Base-by-base conservation (phyloP, 2,888 invertebrate species). In the Flabesymbios commensalis region DNA sequence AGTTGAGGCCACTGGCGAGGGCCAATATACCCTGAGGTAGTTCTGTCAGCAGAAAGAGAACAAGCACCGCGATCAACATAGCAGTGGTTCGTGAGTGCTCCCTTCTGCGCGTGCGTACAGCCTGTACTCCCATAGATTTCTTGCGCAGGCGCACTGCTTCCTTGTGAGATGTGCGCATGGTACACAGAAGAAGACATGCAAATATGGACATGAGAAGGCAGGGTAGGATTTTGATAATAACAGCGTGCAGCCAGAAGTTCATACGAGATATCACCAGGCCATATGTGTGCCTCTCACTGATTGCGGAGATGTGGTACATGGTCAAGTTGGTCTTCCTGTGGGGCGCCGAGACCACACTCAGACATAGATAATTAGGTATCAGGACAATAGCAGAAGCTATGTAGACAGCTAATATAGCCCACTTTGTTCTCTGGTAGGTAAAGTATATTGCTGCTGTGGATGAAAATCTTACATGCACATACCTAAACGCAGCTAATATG, bases 401-500 rank as follows among this genome's bases (percentile, higher is more conserved):
- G 91, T 54, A 94, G 88, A 93, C 91, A 26, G 89, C 86, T 28
- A 89, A 86, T 59, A 93, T 91, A 1, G 92, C 90, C 28, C 88
- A 81, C 29, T 28, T 47, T 10, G 63, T 42, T 28, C 22, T 48
- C 14, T 14, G 7, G 41, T 19, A 19, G 19, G 26, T 22, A 19
- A 31, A 39, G 2, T 36, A 14, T 7, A 17, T n/a, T 14, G 45
- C 43, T 7, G 32, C 42, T 19, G 45, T n/a, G 29, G 52, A 26
- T 17, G 62, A 29, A 14, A 5, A 17, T 1, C 47, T 29, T 22
- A 64, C 58, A 31, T 39, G 51, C 5, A 78, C 70, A 78, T 92
- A 94, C 4, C 95, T 86, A 91, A 95, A 94, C 2, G 95, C 90
- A 0, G 95, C 94, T 64, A 96, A 83, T 0, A 92, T 90, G 0